Base-by-base conservation (phyloP, 2,888 invertebrate species). In the Apamea monoglypha region DNA sequence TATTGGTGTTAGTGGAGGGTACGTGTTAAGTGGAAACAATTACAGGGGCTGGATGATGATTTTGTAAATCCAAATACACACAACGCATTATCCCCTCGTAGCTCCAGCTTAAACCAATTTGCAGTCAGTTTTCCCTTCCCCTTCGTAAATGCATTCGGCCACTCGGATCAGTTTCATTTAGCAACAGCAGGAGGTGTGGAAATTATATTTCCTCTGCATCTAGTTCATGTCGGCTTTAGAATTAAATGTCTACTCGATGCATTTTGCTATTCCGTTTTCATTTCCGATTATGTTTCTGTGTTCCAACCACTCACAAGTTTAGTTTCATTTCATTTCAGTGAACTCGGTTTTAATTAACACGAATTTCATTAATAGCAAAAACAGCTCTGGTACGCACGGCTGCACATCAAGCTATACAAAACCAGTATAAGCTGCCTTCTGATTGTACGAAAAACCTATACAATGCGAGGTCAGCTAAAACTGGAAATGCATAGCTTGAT, bases 281-380 rank as follows among this genome's bases (percentile, higher is more conserved):
- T 75, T 79, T 74, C 67, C 50, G 50, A 18, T n/a, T 32, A 25
- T 40, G 8, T 68, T 64, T 64, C 7, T 32, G 63, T 36, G 61
- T 63, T 44, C 25, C 56, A 59, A 10, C 21, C n/a, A 10, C 8
- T 53, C 53, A 44, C 18, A 32, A 36, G 18, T 59, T 36, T 47
- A 63, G 59, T 59, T 79, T 67, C 18, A 81, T 56, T 44, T 50
- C 18, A 68, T 72, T 53, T 40, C 67, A 59, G 32, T 68, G 56
- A 78, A 40, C 56, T 6, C 16, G 8, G 36, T 59, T 63, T 70
- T 50, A 64, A 40, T 59, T 47, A 8, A 32, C 25, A 10, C 0
- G 10, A 44, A 36, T 53, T 36, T 56, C 5, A n/a, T 64, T 5
- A 32, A 63, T 53, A 36, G 14, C 66, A 18, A 29, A 29, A 59